Conservation (phyloP, 2,113 vertebrate species). For the Ailuropoda melanoleuca region DNA sequence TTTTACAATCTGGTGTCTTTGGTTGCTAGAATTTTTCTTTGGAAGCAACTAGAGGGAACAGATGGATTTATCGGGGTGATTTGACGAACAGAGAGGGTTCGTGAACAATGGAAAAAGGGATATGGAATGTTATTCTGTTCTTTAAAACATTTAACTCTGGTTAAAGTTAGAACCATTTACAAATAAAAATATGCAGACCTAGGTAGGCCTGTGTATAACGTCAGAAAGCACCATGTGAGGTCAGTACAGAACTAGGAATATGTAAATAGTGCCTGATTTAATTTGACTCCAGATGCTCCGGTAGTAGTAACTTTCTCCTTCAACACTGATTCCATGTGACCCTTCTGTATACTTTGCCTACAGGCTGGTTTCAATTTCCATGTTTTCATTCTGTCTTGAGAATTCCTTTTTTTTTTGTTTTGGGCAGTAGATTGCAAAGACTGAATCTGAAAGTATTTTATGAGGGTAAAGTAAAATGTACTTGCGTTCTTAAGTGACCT, state of each 20-base stretch:
- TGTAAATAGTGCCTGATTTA: conserved; percentile 56
- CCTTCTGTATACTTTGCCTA: conserved; percentile 18
- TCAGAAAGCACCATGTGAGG: conserved; percentile 32
- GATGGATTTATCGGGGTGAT: conserved; percentile 52
- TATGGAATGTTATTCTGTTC: conserved; percentile 12
- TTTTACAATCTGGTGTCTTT: conserved; percentile 61
- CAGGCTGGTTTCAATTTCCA: conserved; percentile 51
- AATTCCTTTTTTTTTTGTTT: conserved; percentile 7
- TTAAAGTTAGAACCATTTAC: background rate
- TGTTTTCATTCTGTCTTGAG: conserved; percentile 23
- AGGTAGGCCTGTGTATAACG: background rate
- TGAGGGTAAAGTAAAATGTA: conserved; percentile 7
- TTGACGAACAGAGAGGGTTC: conserved; percentile 26
- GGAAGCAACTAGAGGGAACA: conserved; percentile 57
- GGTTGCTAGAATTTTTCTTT: conserved; percentile 59
- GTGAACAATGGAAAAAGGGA: conserved; percentile 67
- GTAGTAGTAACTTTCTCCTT: conserved; percentile 65
- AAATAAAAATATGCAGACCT: background rate
- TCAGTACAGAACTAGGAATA: conserved; percentile 51
- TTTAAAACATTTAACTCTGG: conserved; percentile 31
- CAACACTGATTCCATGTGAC: conserved; percentile 42
- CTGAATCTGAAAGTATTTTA: conserved; percentile 46
- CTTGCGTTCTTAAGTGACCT: background rate
- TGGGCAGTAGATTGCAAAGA: conserved; percentile 22
- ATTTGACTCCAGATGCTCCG: conserved; percentile 49